A percentile compares a stretch with the other conserved stretches of the same genome.
Evolutionary conservation across 2,888 invertebrate genomes (phyloP).

Genomic region (Drosophila austrosaltans): DNA sequence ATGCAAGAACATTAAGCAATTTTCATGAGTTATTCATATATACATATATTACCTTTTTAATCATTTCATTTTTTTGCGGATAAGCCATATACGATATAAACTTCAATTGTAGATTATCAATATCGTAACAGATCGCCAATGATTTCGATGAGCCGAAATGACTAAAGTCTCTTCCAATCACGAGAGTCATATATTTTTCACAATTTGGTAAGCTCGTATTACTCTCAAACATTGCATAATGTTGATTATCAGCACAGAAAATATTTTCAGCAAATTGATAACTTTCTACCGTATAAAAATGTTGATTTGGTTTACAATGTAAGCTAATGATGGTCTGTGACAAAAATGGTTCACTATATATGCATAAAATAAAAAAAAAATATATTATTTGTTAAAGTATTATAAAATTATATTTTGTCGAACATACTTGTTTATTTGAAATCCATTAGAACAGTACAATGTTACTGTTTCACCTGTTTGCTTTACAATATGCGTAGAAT

Average conservation of each 20-base stretch:
- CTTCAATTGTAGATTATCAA: conserved; percentile 33
- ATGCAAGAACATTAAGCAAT: background rate
- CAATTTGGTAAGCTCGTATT: conserved; percentile 27
- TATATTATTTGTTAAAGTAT: no score
- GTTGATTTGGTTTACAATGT: no score
- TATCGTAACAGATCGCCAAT: conserved; percentile 48
- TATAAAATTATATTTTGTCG: background rate
- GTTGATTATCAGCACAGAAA: background rate
- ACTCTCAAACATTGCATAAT: conserved; percentile 44
- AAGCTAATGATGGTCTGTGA: no score
- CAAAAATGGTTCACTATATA: no score
- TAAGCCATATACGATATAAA: conserved; percentile 47
- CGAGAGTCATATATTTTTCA: conserved; percentile 35
- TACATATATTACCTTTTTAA: conserved; percentile 28
- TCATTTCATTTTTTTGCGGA: conserved; percentile 14
- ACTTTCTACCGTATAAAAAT: no score
- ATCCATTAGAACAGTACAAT: conserved; percentile 23
- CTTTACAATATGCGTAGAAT: background rate
- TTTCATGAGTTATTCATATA: no score
- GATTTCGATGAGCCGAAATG: conserved; percentile 29
- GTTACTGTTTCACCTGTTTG: background rate
- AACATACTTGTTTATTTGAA: background rate
- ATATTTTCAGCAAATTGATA: no score
- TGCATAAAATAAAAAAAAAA: no score
- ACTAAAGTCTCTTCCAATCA: conserved; percentile 34